Evolutionary conservation across 53 echinoderm and acorn worm species (phyloP).

Genomic region (Henricia sp.): DNA sequence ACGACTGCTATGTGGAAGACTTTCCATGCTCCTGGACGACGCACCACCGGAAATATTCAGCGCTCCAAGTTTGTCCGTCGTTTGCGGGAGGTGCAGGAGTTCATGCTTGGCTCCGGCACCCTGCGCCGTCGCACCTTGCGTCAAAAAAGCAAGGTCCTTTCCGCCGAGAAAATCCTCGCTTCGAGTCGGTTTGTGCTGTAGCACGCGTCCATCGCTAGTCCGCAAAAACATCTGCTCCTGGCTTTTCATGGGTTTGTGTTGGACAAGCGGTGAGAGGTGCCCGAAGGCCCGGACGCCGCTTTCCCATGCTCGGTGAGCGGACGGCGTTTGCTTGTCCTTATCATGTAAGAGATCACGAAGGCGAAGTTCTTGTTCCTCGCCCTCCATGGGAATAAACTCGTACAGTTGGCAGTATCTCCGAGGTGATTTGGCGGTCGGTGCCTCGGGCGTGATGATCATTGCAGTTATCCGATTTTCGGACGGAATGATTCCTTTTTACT

Average conservation of each 20-base stretch:
- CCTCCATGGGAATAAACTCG: slow-evolving; percentile 42
- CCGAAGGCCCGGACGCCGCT: slow-evolving; percentile 28
- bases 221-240: slow-evolving; percentile 42
- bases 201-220: slow-evolving; percentile 43
- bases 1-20: slow-evolving; percentile 11
- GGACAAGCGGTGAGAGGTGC: slow-evolving; percentile 30
- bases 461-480: neutral
- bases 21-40: slow-evolving; percentile 61
- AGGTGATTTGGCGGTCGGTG: neutral
- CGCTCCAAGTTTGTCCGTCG: slow-evolving; percentile 24
- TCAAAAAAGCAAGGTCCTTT: slow-evolving; percentile 27
- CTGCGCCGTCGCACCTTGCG: neutral
- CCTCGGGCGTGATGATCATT: slow-evolving; percentile 38
- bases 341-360: slow-evolving; percentile 45
- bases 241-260: slow-evolving; percentile 15
- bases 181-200: slow-evolving; percentile 34
- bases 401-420: neutral
- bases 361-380: slow-evolving; percentile 35
- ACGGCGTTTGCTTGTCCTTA: slow-evolving; percentile 17
- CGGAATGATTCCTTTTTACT: neutral
- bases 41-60: slow-evolving; percentile 29
- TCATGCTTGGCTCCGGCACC: neutral
- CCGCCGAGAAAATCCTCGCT: slow-evolving; percentile 33
- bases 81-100: slow-evolving; percentile 27
- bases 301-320: slow-evolving; percentile 30